A percentile compares a stretch with the other conserved stretches of the same genome.
Conservation (phyloP, 2,888 invertebrate species). For the Napeogenes inachia region DNA sequence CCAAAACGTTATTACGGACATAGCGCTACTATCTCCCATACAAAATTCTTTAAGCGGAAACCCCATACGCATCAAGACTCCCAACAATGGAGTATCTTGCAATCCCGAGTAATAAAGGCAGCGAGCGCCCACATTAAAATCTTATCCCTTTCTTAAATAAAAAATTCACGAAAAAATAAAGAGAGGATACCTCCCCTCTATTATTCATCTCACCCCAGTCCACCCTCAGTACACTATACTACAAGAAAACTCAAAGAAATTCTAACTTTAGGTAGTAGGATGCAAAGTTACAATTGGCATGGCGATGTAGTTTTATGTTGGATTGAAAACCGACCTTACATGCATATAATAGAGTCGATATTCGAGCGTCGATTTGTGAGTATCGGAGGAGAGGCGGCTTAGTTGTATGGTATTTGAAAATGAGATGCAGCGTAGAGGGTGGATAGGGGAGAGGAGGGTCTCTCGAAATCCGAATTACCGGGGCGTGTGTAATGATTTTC, state of each 20-base stretch:
- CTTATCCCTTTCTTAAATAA: constrained; percentile 78
- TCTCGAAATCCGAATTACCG: constrained; percentile 75
- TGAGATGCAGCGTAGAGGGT: constrained; percentile 70
- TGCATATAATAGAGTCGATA: constrained; percentile 47
- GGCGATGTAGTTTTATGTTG: constrained; percentile 29
- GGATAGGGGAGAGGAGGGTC: constrained; percentile 42
- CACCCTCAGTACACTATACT: constrained; percentile 36
- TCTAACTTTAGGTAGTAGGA: constrained; percentile 58
- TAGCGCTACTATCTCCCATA: constrained; percentile 55
- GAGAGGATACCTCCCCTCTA: constrained; percentile 70
- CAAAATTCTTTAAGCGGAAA: constrained; percentile 74
- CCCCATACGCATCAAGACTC: constrained; percentile 68
- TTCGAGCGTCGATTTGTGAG: constrained; percentile 42
- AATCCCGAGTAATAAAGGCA: constrained; percentile 72
- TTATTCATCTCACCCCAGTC: constrained; percentile 62
- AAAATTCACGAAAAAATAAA: constrained; percentile 77
- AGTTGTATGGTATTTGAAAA: constrained; percentile 70
- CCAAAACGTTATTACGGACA: constrained; percentile 63
- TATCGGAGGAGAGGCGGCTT: constrained; percentile 57
- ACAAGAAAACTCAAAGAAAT: constrained; percentile 59
- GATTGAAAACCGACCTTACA: constrained; percentile 37
- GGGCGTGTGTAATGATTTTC: constrained; percentile 77
- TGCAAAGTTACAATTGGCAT: constrained; percentile 65
- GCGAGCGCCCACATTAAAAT: constrained; percentile 75
- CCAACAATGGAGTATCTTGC: constrained; percentile 69